Evolutionary conservation across 2,888 invertebrate species (phyloP).

Genomic region (Fragum fragum): DNA sequence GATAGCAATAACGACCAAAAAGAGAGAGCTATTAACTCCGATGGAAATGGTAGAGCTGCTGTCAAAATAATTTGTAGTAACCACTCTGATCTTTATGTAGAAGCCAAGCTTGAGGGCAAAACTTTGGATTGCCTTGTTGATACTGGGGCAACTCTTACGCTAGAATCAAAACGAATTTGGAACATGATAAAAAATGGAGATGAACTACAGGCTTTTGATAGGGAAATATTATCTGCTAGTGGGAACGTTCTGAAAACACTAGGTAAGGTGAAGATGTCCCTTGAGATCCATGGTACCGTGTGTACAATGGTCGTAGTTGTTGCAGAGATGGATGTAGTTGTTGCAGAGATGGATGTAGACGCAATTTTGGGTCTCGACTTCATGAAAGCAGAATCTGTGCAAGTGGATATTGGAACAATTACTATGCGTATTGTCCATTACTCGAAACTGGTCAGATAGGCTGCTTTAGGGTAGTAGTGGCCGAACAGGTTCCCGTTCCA

Average conservation of each 20-base stretch:
- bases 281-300: background rate
- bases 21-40: background rate
- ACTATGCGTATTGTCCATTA: too few species aligned
- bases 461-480: too few species aligned
- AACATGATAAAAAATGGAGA: background rate
- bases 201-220: background rate
- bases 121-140: constrained; percentile 26
- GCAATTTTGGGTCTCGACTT: constrained; percentile 38
- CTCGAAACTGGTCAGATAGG: too few species aligned
- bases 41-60: background rate
- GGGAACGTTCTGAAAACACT: constrained; percentile 1
- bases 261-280: background rate
- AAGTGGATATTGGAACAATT: background rate
- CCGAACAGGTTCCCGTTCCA: too few species aligned
- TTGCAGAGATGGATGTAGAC: too few species aligned
- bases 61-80: too few species aligned
- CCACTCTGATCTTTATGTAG: too few species aligned
- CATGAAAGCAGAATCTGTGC: background rate
- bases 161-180: constrained; percentile 17
- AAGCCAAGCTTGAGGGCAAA: too few species aligned
- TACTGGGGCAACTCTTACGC: constrained; percentile 31
- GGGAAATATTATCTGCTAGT: constrained; percentile 8
- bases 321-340: constrained; percentile 41
- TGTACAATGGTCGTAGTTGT: constrained; percentile 27
- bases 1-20: background rate